Evolutionary conservation across 2,888 invertebrate genomes (phyloP).

Genomic region (Clepsis dumicolana): DNA sequence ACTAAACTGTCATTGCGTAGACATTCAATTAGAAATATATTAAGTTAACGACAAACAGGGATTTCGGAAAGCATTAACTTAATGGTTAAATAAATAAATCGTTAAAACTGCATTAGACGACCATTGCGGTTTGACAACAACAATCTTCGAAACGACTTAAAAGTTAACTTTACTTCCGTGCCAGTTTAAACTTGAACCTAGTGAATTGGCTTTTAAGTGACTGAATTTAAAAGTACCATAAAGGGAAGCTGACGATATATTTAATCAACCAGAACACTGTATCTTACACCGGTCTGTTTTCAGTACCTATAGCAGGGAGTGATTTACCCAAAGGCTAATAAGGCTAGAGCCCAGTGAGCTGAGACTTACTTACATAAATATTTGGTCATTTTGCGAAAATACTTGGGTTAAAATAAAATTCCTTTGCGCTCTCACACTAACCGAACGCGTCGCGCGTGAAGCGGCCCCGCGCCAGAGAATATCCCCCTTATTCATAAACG

Average conservation of each 20-base stretch:
- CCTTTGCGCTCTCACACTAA: no score
- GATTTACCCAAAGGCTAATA: no score
- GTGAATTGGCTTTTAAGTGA: background rate
- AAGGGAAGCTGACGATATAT: no score
- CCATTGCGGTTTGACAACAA: constrained; percentile 4
- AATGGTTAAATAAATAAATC: constrained; percentile 38
- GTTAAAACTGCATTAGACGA: constrained; percentile 38
- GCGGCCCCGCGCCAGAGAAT: no score
- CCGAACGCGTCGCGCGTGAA: no score
- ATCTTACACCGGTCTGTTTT: no score
- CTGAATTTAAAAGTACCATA: background rate
- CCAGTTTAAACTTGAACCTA: background rate
- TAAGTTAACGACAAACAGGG: constrained; percentile 17
- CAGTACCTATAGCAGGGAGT: no score
- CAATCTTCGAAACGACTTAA: background rate
- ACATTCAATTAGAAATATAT: constrained; percentile 29
- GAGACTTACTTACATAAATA: no score
- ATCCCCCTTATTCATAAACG: no score
- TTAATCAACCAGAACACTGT: background rate
- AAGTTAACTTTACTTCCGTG: background rate
- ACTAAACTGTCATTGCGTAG: background rate
- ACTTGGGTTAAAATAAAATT: no score
- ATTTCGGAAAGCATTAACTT: constrained; percentile 9
- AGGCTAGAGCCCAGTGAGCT: no score
- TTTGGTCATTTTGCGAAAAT: no score